Evolutionary conservation across 2,113 vertebrate species (phyloP).

Genomic region (Tamias sibiricus): DNA sequence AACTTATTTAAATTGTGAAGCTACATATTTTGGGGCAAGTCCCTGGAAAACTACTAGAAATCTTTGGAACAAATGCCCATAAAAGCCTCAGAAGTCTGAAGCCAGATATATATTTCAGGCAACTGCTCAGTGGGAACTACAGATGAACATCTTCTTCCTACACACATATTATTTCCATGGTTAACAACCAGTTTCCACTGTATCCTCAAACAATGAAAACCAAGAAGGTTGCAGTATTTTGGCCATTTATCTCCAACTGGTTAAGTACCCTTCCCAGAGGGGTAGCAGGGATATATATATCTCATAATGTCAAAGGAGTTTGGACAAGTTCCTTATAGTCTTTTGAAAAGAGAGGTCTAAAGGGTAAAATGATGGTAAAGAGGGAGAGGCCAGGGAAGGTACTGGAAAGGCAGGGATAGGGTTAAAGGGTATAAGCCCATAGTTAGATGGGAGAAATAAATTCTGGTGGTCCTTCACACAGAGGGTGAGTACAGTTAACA

Average conservation of each 20-base stretch:
- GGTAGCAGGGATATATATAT: neutral
- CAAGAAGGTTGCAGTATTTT: neutral
- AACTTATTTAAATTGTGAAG: conserved; percentile 40
- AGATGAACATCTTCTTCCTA: conserved; percentile 40
- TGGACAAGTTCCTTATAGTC: neutral
- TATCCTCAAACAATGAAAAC: neutral
- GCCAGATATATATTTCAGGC: conserved; percentile 59
- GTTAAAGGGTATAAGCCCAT: neutral
- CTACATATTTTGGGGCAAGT: neutral
- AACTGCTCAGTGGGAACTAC: conserved; percentile 12
- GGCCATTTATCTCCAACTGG: neutral
- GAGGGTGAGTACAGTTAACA: neutral
- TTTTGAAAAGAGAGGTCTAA: neutral
- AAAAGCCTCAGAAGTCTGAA: conserved; percentile 56
- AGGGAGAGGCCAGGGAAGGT: neutral
- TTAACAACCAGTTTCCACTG: conserved; percentile 19
- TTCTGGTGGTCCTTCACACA: neutral
- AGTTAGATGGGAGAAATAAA: neutral
- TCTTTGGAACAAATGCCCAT: conserved; percentile 51
- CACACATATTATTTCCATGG: conserved; percentile 38
- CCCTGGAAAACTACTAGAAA: conserved; percentile 48
- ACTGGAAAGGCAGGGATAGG: neutral
- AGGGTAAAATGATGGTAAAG: neutral
- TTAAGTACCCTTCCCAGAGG: neutral
- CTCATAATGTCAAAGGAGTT: neutral